These are phyloP conservation scores for Rapana venosa DNA, from an alignment of 2,888 invertebrate species.

Conservation along the genomic window DNA sequence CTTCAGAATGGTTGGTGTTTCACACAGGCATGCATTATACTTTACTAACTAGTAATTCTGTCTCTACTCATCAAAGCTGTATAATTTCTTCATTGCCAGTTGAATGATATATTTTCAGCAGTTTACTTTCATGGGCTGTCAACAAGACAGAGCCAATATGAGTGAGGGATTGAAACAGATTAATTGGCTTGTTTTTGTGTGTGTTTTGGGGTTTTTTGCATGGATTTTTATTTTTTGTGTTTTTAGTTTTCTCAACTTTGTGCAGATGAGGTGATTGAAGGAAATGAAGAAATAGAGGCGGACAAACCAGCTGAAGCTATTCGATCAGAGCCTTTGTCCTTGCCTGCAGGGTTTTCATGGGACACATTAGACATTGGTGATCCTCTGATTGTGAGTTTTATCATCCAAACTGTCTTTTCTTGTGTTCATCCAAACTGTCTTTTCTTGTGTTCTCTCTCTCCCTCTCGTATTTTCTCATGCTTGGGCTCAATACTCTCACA, in stretches of 20 bases:
- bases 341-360: constrained; percentile 97
- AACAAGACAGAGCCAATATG: too few relatives aligned
- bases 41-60: too few relatives aligned
- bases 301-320: constrained; percentile 88
- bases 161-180: too few relatives aligned
- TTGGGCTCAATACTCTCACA: background rate
- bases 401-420: background rate
- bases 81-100: too few relatives aligned
- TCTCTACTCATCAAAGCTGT: too few relatives aligned
- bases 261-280: constrained; percentile 92
- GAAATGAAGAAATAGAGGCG: constrained; percentile 86
- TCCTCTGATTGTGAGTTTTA: constrained; percentile 81
- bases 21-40: too few relatives aligned
- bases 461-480: background rate
- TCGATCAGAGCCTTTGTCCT: constrained; percentile 92
- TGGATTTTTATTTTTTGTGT: background rate
- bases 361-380: constrained; percentile 95
- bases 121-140: too few relatives aligned
- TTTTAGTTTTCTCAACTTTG: background rate
- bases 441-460: background rate
- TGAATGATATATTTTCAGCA: too few relatives aligned
- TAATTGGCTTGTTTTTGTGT: background rate
- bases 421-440: background rate
- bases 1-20: too few relatives aligned
- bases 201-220: background rate